These are phyloP conservation scores for Naja naja DNA, from an alignment of 2,113 vertebrate species.

Conservation along the genomic window DNA sequence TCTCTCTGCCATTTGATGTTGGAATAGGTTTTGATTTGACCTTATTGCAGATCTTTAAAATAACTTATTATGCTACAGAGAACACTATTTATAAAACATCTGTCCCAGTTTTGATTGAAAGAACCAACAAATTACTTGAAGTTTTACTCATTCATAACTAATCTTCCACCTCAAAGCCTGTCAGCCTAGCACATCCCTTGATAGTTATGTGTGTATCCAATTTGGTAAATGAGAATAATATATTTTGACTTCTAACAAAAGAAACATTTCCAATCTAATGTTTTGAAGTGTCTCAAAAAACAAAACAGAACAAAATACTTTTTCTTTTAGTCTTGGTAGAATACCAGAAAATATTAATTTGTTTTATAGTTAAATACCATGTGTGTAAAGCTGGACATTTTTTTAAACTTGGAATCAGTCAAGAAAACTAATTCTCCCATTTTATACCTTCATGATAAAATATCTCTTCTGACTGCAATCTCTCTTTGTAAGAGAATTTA, in stretches of 20 bases:
- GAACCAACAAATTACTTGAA: slow-evolving; percentile 56
- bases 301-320: background rate
- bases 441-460: slow-evolving; percentile 55
- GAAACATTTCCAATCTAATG: slow-evolving; percentile 54
- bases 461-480: slow-evolving; percentile 48
- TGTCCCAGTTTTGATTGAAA: slow-evolving; percentile 50
- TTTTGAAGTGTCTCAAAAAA: slow-evolving; percentile 40
- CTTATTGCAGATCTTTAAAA: slow-evolving; percentile 48
- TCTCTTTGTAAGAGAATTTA: slow-evolving; percentile 12
- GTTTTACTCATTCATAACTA: slow-evolving; percentile 56
- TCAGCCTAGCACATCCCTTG: slow-evolving; percentile 35
- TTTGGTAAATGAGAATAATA: slow-evolving; percentile 43
- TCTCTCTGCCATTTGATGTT: slow-evolving; percentile 20
- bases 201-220: slow-evolving; percentile 31
- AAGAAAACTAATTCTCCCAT: slow-evolving; percentile 57
- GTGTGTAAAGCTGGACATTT: slow-evolving; percentile 57
- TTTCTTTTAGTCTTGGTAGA: slow-evolving; percentile 48
- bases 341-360: slow-evolving; percentile 57
- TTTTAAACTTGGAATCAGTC: slow-evolving; percentile 53
- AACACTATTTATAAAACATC: slow-evolving; percentile 49
- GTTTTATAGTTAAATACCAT: slow-evolving; percentile 56
- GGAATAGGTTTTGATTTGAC: slow-evolving; percentile 36
- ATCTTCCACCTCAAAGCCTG: slow-evolving; percentile 49
- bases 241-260: slow-evolving; percentile 49
- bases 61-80: slow-evolving; percentile 7